Base-by-base conservation (phyloP, 2,888 invertebrate species). In the Diaphora mendica region DNA sequence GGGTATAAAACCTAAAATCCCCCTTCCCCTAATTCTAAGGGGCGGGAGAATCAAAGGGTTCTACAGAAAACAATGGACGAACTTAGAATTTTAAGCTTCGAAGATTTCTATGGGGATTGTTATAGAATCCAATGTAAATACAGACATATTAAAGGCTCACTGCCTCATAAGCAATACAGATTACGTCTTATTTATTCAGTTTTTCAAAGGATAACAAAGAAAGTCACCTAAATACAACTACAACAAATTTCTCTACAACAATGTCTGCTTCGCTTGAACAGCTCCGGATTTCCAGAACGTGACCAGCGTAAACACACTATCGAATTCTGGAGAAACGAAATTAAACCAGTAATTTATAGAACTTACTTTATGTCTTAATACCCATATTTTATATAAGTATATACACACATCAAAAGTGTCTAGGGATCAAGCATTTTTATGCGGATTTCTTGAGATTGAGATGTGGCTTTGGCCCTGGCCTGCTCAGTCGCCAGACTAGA, bases 221-320 rank as follows among this genome's bases (percentile, higher is more conserved):
- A 59, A n/a, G 11, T 59, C 59, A 59, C 11, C n/a, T 44, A 67
- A 44, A 44, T 67, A 67, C 44, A n/a, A n/a, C n/a, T n/a, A n/a
- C n/a, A n/a, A n/a, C n/a, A n/a, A n/a, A 44, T 67, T 44, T 67
- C 44, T 20, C 26, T 20, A 67, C 66, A 67, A 66, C 20, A 66
- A 30, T 30, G 44, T 44, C 9, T 20, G 44, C 3, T 17, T 30
- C 44, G 30, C 30, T 59, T 44, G 44, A 67, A 30, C 70, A 48
- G 66, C 65, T 48, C 66, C 48, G 59, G 42, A 35, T 59, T 23
- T 44, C 35, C 26, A 15, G 35, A 35, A 73, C 73, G 73, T 70
- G 73, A 69, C 70, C 48, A 44, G 73, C 59, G 39, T 70, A 44
- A 26, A 35, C 62, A 62, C 44, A 30, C 66, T 26, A 26, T 67